A percentile compares a stretch with the other conserved stretches of the same genome.
These are phyloP conservation scores for Brenthis ino DNA, from an alignment of 2,888 invertebrate genomes.

Conservation along the genomic window DNA sequence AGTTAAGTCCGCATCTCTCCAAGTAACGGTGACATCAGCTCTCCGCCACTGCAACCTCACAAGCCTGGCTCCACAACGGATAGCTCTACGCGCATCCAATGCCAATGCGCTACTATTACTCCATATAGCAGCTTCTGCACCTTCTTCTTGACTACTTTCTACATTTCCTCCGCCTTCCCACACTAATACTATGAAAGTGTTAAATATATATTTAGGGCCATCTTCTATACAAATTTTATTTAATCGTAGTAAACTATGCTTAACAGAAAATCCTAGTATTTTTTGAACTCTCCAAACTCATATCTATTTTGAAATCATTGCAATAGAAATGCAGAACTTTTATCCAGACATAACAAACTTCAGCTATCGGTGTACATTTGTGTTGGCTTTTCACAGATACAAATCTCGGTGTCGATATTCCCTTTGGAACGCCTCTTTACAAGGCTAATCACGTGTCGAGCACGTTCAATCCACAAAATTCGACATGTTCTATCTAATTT, in stretches of 20 bases:
- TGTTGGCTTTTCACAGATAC: neutral
- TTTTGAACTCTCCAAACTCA: no score
- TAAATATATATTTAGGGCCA: neutral
- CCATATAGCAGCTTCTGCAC: constrained; percentile 74
- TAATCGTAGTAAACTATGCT: no score
- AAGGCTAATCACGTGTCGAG: constrained; percentile 6
- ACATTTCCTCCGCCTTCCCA: constrained; percentile 74
- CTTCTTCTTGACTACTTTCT: constrained; percentile 53
- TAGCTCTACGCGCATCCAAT: constrained; percentile 71
- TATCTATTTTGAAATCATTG: neutral
- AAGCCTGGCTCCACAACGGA: constrained; percentile 72
- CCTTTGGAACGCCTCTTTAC: constrained; percentile 6
- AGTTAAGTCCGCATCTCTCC: constrained; percentile 75
- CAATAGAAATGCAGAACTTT: constrained; percentile 1
- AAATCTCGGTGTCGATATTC: constrained; percentile 2
- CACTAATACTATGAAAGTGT: constrained; percentile 58
- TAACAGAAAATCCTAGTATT: no score
- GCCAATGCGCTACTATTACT: constrained; percentile 76
- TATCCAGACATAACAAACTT: neutral
- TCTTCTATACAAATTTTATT: no score
- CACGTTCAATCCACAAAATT: constrained; percentile 4
- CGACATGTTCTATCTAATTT: neutral
- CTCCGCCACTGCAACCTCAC: constrained; percentile 74
- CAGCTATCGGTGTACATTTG: neutral
- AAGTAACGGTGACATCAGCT: constrained; percentile 60